Base-by-base conservation (phyloP, 2,113 vertebrate genomes). In the Cochlearius cochlearius region DNA sequence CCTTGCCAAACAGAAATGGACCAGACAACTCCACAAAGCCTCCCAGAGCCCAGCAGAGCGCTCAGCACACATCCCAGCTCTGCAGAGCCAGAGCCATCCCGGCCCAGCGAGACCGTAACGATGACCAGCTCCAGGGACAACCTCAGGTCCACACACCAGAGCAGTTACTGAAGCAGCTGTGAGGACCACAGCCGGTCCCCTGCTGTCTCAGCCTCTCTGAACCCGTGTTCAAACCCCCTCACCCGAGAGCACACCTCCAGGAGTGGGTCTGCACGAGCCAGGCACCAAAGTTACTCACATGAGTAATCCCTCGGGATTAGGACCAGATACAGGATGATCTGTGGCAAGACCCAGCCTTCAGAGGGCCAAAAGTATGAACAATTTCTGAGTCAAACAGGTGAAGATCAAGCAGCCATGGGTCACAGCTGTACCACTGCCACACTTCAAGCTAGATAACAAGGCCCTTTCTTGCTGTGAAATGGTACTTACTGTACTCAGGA, bases 101-200 rank as follows among this genome's bases (percentile, higher is more conserved):
- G 1, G 10, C 39, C 21, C 0, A 0, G 67, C 1, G 3, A 74
- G n/a, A 43, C 38, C n/a, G 27, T 55, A 66, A 22, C 12, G 3
- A 2, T 3, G 0, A 73, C 17, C 62, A 79, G 52, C 60, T 59
- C 36, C 71, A 47, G 71, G 67, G 9, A 68, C 81, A 58, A 53
- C 30, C 66, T 94, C 72, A 56, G 60, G 50, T 58, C 27, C 30
- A 12, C 27, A 49, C 34, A 2, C 10, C 29, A 32, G 36, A 81
- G 66, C 30, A 45, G 34, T 7, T 47, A 64, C 77, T 85, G 91
- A 81, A 49, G 53, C 50, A 76, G 49, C 49, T 68, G 34, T 3
- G 32, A 66, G 62, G 27, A 82, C 39, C 66, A 32, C 50, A 34
- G 87, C 66, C 56, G 16, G 64, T 20, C 25, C 27, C 19, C 66